Base-by-base conservation (phyloP, 2,797 vertebrate genomes). In the Echiichthys vipera region DNA sequence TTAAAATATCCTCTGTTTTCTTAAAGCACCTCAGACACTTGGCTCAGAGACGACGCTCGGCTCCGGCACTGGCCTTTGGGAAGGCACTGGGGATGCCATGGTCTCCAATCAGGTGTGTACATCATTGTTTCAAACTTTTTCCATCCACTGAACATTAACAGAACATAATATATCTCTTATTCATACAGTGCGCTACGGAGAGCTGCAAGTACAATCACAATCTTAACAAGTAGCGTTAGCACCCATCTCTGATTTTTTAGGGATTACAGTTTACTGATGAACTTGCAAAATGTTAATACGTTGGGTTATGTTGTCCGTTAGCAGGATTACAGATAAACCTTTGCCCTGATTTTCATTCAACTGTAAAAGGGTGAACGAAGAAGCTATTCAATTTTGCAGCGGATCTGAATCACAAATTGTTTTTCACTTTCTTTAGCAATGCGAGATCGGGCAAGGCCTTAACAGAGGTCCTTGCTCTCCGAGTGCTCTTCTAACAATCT, bases 21-120 rank as follows among this genome's bases (percentile, higher is more conserved):
- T 34, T 57, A 0, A 90, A 95, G 94, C 76, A 72, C 55, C 88
- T 94, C 75, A 91, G 83, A 72, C 91, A 80, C 85, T 80, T 93
- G 85, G 86, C 93, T 79, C 91, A 93, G 32, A 89, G 89, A 3
- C 84, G 93, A 3, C 88, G 90, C 58, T 96, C 95, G 11, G 95
- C 91, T 5, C 95, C 95, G 0, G 93, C 93, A 0, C 69, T 95
- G 24, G 51, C 89, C 45, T 91, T 95, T 64, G 91, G 91, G 65
- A 95, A 88, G 78, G 78, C 92, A 13, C 64, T 95, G 34, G 91
- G 93, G 49, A 95, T 94, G 82, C 66, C 91, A 0, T 94, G 95
- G 94, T 88, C 92, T 61, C 88, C 93, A 10, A 87, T 92, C 87
- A 94, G 95, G 95, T 95, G 82, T 0, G 83, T 56, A 1, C 10